Conservation (phyloP, 2,888 invertebrate species). For the Acleris sparsana region DNA sequence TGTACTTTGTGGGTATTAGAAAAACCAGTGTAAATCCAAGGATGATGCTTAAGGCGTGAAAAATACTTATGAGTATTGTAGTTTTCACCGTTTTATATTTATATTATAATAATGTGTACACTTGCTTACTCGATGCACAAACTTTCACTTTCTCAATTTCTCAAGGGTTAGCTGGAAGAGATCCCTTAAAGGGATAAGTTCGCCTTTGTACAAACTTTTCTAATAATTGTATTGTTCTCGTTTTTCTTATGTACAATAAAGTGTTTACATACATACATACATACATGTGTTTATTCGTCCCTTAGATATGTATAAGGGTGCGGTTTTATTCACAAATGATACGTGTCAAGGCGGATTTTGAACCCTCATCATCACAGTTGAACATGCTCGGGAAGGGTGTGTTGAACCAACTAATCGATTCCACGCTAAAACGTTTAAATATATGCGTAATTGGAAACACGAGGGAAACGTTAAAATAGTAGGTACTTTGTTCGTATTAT, state of each 20-base stretch:
- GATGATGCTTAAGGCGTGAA: not conserved
- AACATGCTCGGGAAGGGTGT: slow-evolving; percentile 34
- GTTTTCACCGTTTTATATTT: slow-evolving; percentile 15
- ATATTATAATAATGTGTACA: slow-evolving; percentile 7
- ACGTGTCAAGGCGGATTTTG: slow-evolving; percentile 33
- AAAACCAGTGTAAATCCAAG: not conserved
- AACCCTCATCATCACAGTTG: slow-evolving; percentile 32
- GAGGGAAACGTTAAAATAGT: too few relatives aligned
- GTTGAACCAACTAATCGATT: slow-evolving; percentile 31
- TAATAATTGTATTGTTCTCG: too few relatives aligned
- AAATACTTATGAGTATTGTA: not conserved
- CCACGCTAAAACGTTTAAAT: slow-evolving; percentile 8
- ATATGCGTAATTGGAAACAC: not conserved
- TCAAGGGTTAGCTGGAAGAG: too few relatives aligned
- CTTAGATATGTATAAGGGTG: slow-evolving; percentile 16
- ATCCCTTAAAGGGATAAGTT: too few relatives aligned
- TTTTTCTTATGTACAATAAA: too few relatives aligned
- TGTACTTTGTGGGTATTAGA: too few relatives aligned
- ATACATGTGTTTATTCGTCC: slow-evolving; percentile 24
- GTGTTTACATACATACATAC: too few relatives aligned
- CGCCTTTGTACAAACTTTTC: too few relatives aligned
- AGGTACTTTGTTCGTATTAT: too few relatives aligned
- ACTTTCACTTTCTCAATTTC: too few relatives aligned
- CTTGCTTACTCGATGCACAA: too few relatives aligned
- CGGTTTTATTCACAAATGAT: slow-evolving; percentile 31